Evolutionary conservation across 2,888 invertebrate species (phyloP).

Genomic region (Metopia argyrocephala): DNA sequence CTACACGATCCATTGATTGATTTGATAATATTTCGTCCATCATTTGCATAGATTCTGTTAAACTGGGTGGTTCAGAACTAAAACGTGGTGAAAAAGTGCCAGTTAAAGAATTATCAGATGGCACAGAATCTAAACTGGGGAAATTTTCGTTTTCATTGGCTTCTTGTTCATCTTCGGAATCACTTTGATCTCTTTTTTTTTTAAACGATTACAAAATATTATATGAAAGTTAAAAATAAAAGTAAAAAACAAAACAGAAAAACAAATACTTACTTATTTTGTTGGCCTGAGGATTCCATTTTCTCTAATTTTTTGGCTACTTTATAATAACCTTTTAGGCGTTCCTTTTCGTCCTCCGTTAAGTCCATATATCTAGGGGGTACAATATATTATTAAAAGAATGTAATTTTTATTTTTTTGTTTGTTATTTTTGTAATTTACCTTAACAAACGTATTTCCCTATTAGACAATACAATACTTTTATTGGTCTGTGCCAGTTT

Average conservation of each 20-base stretch:
- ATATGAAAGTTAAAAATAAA: constrained; percentile 17
- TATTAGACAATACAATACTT: constrained; percentile 93
- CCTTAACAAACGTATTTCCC: constrained; percentile 92
- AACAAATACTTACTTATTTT: constrained; percentile 81
- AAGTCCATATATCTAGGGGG: constrained; percentile 88
- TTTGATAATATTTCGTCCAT: constrained; percentile 91
- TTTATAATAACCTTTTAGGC: constrained; percentile 90
- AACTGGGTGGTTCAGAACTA: constrained; percentile 81
- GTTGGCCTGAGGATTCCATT: constrained; percentile 86
- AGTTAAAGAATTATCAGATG: constrained; percentile 84
- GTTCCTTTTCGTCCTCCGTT: constrained; percentile 94
- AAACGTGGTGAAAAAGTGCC: constrained; percentile 85
- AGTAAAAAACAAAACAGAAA: neutral
- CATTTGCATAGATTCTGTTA: constrained; percentile 93
- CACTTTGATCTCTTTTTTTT: constrained; percentile 82
- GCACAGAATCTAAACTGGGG: constrained; percentile 89
- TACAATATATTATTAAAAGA: neutral
- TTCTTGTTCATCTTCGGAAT: constrained; percentile 86
- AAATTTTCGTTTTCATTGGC: constrained; percentile 85
- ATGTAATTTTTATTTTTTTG: no score
- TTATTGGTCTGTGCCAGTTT: constrained; percentile 90
- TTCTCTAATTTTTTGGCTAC: constrained; percentile 95
- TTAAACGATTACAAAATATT: neutral
- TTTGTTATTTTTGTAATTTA: constrained; percentile 69
- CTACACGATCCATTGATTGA: constrained; percentile 89